Conservation (phyloP, 2,113 vertebrate species). For the Solenodon paradoxus region DNA sequence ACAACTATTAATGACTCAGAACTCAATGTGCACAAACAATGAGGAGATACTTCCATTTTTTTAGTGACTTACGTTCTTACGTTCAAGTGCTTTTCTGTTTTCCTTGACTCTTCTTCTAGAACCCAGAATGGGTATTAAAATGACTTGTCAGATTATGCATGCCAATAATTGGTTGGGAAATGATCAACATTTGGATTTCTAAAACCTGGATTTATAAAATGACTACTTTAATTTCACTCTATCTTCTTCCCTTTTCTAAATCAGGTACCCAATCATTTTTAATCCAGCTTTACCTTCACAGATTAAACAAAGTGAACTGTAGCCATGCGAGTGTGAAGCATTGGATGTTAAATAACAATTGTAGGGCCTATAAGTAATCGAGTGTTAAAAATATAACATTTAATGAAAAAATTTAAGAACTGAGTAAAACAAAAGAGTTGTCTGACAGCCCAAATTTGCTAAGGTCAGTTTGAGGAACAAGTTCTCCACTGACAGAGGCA, state of each 20-base stretch:
- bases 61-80: background rate
- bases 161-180: background rate
- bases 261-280: background rate
- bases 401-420: constrained; percentile 10
- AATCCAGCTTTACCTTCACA: background rate
- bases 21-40: background rate
- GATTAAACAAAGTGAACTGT: background rate
- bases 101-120: background rate
- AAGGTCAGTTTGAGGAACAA: background rate
- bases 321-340: background rate
- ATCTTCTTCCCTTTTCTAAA: background rate
- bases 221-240: background rate
- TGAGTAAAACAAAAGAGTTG: background rate
- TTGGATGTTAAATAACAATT: background rate
- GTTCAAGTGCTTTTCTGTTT: background rate
- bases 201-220: background rate
- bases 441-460: background rate
- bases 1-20: background rate
- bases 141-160: background rate
- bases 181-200: background rate
- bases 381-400: background rate
- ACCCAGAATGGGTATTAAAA: background rate
- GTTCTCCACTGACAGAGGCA: background rate
- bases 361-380: background rate
- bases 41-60: background rate